These are phyloP conservation scores for Rhynchomys soricoides DNA, from an alignment of 2,113 vertebrate species.

Conservation along the genomic window DNA sequence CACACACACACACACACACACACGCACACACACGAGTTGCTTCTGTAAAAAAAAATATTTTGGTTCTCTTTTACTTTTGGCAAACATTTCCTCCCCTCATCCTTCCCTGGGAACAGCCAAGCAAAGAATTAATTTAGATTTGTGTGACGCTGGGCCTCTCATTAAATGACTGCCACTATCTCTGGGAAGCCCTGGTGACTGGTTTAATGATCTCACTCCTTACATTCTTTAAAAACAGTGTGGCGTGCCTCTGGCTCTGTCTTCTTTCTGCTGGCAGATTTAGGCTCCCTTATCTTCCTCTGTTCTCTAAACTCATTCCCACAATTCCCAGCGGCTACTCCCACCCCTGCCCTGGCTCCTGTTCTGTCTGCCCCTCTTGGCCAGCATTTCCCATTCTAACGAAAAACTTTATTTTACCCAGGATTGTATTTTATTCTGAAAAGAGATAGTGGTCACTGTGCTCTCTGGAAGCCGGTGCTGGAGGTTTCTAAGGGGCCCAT, in stretches of 20 bases:
- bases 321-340: neutral
- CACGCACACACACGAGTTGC: neutral
- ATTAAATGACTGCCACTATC: constrained; percentile 26
- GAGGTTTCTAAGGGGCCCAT: neutral
- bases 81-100: constrained; percentile 6
- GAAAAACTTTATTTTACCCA: neutral
- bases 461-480: neutral
- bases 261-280: neutral
- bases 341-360: neutral
- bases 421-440: neutral
- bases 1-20: too few relatives aligned
- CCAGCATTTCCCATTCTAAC: neutral
- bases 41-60: constrained; percentile 25
- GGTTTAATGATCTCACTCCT: neutral
- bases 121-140: constrained; percentile 70
- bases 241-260: neutral
- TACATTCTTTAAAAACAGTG: neutral
- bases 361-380: neutral
- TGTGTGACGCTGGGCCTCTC: constrained; percentile 3
- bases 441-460: neutral
- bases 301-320: neutral
- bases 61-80: constrained; percentile 49
- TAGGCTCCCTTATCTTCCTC: neutral
- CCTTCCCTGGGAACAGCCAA: neutral
- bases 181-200: neutral